Conservation (phyloP, 1,140 invertebrate species). For the Subanguina moxae region DNA sequence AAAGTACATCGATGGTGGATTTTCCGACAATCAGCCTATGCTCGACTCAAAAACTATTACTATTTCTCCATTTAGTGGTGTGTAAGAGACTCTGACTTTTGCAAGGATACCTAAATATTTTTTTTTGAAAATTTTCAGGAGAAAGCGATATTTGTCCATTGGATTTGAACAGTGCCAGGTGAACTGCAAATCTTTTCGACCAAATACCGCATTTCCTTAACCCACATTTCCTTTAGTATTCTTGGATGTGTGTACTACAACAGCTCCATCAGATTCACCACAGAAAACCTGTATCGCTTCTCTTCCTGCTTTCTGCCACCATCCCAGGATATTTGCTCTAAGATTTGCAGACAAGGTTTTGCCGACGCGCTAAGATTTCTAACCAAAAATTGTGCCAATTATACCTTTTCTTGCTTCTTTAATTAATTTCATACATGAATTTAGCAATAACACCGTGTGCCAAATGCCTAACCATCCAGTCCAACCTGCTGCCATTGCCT, state of each 20-base stretch:
- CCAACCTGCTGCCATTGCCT: conserved; percentile 21
- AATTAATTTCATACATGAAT: neutral
- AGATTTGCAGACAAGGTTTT: conserved; percentile 95
- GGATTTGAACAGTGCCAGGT: conserved; percentile 66
- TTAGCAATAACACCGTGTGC: conserved; percentile 54
- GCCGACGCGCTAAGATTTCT: conserved; percentile 88
- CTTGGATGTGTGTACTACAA: conserved; percentile 76
- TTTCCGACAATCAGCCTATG: conserved; percentile 84
- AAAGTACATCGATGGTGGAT: conserved; percentile 91
- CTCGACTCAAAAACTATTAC: conserved; percentile 90
- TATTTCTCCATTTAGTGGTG: conserved; percentile 92
- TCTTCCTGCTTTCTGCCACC: conserved; percentile 83
- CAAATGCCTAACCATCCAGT: conserved; percentile 50
- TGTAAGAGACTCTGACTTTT: conserved; percentile 62
- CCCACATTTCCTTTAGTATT: conserved; percentile 52
- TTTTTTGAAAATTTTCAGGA: too few relatives aligned
- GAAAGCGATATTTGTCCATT: conserved; percentile 79
- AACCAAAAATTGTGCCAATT: conserved; percentile 71
- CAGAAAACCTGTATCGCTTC: conserved; percentile 79
- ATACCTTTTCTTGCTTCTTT: too few relatives aligned
- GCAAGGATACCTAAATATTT: too few relatives aligned
- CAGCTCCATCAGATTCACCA: conserved; percentile 77
- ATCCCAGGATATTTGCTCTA: conserved; percentile 79
- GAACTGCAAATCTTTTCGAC: conserved; percentile 20
- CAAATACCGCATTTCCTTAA: conserved; percentile 16